Evolutionary conservation across 2,113 vertebrate genomes (phyloP), one percentile per base, ranked within the genome.

Genomic region (Microtus ochrogaster): DNA sequence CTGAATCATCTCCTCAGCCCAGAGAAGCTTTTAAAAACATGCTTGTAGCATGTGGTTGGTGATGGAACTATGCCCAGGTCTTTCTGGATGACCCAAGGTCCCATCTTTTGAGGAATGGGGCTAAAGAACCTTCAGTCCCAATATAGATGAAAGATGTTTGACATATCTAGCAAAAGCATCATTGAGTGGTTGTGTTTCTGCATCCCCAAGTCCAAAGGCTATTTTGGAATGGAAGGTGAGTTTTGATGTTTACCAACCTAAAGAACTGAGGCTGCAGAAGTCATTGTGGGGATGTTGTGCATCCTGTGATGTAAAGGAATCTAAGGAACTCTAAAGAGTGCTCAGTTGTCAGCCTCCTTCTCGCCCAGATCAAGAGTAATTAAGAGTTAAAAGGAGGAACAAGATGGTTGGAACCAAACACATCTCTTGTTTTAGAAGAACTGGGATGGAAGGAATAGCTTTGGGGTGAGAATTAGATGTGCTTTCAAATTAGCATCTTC

Each of bases 311-410:
- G 10, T 30, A 17, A 49, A n/a, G 39, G 28, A 73, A 47, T 26
- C 44, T 81, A 47, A 41, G 44, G 22, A 9, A 1, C 30, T 90
- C 74, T 72, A 26, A 77, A 72, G 41, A 52, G 2, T 24, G 28
- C 28, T 49, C 39, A 26, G 0, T 28, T 63, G 39, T 72, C 77
- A 33, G 61, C 17, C 39, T 13, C 5, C 39, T 65, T 73, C 52
- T 94, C 47, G 28, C 24, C 52, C 7, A 30, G n/a, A 83, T 84
- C 52, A 55, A 19, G 94, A 81, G 28, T 65, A 92, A 89, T 3
- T 93, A 44, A 88, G n/a, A 89, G 87, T 47, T 24, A 82, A 95
- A 96, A 77, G 41, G 58, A 91, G 26, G 52, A 92, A 33, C 36
- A 84, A 19, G 6, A 61, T 73, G 87, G 24, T 58, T 49, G 44